Percentiles rank a stretch among this genome's conserved stretches.
These are phyloP conservation scores for Gallinago media DNA, from an alignment of 2,113 vertebrate species.

Conservation along the genomic window DNA sequence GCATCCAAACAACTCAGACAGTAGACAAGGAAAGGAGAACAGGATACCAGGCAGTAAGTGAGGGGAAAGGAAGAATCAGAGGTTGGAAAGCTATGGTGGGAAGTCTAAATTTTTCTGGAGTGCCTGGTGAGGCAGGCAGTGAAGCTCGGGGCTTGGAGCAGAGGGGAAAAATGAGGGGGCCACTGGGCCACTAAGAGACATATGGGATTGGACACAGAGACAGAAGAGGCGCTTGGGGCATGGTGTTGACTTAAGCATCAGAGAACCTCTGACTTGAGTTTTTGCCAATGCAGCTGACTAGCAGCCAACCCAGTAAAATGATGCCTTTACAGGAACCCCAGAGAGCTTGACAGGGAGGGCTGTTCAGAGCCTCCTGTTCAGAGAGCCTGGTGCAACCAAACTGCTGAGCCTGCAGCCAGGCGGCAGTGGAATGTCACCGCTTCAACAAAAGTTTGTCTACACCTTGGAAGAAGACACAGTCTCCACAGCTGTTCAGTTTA, in stretches of 20 bases:
- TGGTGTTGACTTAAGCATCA: background rate
- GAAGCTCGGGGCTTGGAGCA: background rate
- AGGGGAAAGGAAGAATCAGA: background rate
- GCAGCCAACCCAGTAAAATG: background rate
- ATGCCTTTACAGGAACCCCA: background rate
- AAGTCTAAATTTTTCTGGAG: background rate
- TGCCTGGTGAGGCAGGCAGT: background rate
- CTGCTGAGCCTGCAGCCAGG: background rate
- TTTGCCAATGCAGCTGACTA: background rate
- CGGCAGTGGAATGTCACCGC: background rate
- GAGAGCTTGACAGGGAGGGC: background rate
- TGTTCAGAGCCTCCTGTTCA: background rate
- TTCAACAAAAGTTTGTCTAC: conserved; percentile 47
- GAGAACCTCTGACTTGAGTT: background rate
- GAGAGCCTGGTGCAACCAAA: background rate
- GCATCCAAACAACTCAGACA: background rate
- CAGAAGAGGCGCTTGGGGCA: background rate
- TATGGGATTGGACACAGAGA: background rate
- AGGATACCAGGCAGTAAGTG: background rate
- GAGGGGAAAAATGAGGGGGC: background rate
- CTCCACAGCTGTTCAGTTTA: conserved; percentile 44
- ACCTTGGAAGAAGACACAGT: conserved; percentile 40
- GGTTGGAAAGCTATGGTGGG: background rate
- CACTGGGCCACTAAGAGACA: background rate
- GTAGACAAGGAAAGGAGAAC: background rate